Conservation (phyloP, 2,113 vertebrate genomes). For the Diglossa brunneiventris region DNA sequence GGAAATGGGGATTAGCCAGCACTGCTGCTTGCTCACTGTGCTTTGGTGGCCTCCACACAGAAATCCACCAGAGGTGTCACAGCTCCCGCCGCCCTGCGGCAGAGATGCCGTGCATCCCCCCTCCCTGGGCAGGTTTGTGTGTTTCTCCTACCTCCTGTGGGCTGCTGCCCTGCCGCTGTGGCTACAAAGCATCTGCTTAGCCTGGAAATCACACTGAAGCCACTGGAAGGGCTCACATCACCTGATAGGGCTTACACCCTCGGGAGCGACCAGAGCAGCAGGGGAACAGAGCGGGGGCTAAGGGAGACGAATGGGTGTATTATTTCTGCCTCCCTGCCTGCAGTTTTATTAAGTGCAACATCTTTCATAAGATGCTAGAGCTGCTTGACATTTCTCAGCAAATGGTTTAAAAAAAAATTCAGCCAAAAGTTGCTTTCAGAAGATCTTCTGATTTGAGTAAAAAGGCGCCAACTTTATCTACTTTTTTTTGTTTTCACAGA, state of each 20-base stretch:
- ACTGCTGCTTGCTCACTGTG: not conserved
- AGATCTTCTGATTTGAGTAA: not conserved
- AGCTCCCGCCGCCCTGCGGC: not conserved
- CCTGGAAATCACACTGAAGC: not conserved
- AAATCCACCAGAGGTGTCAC: not conserved
- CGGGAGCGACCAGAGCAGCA: accelerated
- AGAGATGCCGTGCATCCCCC: not conserved
- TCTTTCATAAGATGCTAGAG: constrained; percentile 17
- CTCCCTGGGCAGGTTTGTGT: not conserved
- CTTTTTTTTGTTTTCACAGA: not conserved
- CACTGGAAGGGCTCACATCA: not conserved
- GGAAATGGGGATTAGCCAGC: not conserved
- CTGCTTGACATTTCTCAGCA: not conserved
- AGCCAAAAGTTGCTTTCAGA: not conserved
- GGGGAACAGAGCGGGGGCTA: not conserved
- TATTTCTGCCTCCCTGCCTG: not conserved
- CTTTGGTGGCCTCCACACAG: not conserved
- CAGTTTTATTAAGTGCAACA: constrained; percentile 6
- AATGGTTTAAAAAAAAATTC: not conserved
- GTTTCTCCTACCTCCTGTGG: not conserved
- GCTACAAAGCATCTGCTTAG: not conserved
- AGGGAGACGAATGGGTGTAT: not conserved
- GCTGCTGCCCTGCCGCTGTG: not conserved
- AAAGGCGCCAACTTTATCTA: not conserved
- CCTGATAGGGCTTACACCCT: accelerated